Percentiles rank a stretch among this genome's conserved stretches.
These are phyloP conservation scores for Streptopelia turtur DNA, from an alignment of 2,797 vertebrate genomes.

Conservation along the genomic window DNA sequence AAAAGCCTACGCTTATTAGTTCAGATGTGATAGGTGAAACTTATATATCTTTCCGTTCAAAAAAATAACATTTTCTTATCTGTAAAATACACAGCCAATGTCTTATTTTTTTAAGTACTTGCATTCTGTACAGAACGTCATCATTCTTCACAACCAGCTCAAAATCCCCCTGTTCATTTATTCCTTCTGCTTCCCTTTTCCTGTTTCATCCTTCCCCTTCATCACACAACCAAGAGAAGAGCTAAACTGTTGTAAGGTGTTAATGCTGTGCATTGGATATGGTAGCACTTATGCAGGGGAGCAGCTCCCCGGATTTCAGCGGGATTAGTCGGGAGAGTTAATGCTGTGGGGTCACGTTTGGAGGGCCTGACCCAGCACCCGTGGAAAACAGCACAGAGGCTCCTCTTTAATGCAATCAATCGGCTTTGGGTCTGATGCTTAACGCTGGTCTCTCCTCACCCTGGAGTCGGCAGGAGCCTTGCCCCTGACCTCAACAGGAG, in stretches of 20 bases:
- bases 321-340: neutral
- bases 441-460: neutral
- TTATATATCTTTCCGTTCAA: constrained; percentile 60
- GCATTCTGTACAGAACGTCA: neutral
- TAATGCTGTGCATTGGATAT: neutral
- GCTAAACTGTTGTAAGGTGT: neutral
- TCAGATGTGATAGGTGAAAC: constrained; percentile 71
- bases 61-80: constrained; percentile 74
- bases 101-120: constrained; percentile 29
- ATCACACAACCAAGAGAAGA: neutral
- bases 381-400: neutral
- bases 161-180: neutral
- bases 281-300: neutral
- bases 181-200: neutral
- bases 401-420: neutral
- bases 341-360: neutral
- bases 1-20: constrained; percentile 75
- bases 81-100: constrained; percentile 29
- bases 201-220: neutral
- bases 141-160: neutral
- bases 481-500: neutral
- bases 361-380: neutral
- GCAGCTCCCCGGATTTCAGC: neutral
- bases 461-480: neutral
- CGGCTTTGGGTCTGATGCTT: neutral